phyloP scores from a whole-genome alignment of 2,797 vertebrate species.

The Onychomys leucogaster region DNA sequence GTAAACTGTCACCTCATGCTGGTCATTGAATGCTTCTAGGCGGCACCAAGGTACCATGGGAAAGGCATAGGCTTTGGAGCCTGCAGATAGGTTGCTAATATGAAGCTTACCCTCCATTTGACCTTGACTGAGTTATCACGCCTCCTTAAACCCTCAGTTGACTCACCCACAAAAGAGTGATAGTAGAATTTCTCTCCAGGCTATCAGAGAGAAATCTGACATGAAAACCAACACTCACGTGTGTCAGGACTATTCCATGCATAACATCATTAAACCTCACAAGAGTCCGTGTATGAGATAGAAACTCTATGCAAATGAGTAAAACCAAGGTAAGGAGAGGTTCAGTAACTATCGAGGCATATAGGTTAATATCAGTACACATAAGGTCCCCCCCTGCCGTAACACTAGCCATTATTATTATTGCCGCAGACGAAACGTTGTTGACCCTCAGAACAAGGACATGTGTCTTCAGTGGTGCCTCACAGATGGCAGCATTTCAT shows the following conservation, averaged over 20 bases:
- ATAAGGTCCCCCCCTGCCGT: not conserved
- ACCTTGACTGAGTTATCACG: not conserved
- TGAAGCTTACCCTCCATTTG: not conserved
- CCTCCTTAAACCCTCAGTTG: not conserved
- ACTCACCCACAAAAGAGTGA: not conserved
- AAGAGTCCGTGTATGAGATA: not conserved
- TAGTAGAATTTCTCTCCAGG: not conserved
- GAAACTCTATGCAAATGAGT: slow-evolving; percentile 7
- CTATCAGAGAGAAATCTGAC: not conserved
- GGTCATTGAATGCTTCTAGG: not conserved
- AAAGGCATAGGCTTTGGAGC: not conserved
- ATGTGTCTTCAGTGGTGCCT: not conserved
- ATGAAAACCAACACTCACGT: not conserved
- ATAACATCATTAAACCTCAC: not conserved
- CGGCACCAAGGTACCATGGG: not conserved
- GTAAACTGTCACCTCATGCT: not conserved
- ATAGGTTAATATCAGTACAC: not conserved
- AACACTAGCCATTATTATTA: not conserved
- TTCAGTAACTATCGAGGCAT: not conserved
- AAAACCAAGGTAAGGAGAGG: not conserved
- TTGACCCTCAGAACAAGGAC: not conserved
- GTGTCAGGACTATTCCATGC: not conserved
- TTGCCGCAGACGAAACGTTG: not conserved
- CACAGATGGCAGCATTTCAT: not conserved
- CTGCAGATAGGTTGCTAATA: not conserved